Base-by-base conservation (phyloP, 2,797 vertebrate species). In the Rhinatrema bivittatum region DNA sequence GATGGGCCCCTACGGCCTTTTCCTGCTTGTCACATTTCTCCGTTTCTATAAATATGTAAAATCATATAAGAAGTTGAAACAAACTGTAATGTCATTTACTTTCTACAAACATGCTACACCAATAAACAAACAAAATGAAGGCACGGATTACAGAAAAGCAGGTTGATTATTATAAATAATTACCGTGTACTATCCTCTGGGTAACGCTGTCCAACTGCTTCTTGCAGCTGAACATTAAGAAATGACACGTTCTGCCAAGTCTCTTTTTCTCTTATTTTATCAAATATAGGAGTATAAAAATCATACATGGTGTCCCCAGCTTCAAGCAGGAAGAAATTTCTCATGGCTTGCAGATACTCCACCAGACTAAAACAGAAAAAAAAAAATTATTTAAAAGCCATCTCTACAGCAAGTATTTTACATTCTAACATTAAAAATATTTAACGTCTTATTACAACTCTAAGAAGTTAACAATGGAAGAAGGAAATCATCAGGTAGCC, bases 241-340 rank as follows among this genome's bases (percentile, higher is more conserved):
- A 95, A 95, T 7, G 93, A 88, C 36, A 81, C 79, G 69, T 93
- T 94, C 74, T 97, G 94, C 94, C 94, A 99, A 59, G 78, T 85
- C 68, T 98, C 92, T 51, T 93, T 94, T 70, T 98, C 93, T 71
- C 88, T 84, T 50, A 97, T 94, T 70, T 97, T 97, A 53, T 97
- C 94, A 74, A 99, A 99, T 72, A 99, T 97, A 22, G 93, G 89
- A 0, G 93, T 97, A 69, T 97, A 98, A 67, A 98, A 99, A 66
- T 98, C 95, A 46, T 97, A 98, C 95, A 99, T 98, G 18, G 93
- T 98, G 73, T 98, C 95, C 24, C 95, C 95, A 8, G 94, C 94
- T 71, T 99, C 94, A 71, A 98, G 84, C 42, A 99, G 78, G 68
- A 98, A 99, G 60, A 97, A 98, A 69, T 97, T 97, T 52, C 96